Conservation (phyloP, 2,113 vertebrate genomes). For the Gallinago undulata region DNA sequence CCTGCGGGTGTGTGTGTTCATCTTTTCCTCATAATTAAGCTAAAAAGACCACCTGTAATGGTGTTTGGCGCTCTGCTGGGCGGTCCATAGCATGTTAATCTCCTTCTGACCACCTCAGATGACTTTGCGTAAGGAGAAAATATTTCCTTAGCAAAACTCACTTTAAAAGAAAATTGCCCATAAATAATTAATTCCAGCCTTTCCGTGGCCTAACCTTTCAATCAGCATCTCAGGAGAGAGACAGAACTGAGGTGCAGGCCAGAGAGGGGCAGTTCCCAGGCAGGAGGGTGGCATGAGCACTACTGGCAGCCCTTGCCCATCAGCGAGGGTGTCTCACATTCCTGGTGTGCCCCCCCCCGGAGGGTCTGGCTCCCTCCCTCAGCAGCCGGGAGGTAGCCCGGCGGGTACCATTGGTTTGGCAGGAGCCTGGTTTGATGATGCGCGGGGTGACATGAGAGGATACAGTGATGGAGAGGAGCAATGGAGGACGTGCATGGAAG, state of each 20-base stretch:
- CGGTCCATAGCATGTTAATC: background rate
- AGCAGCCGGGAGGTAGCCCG: fast-evolving
- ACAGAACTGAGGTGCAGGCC: background rate
- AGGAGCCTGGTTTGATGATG: background rate
- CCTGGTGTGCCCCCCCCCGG: fast-evolving
- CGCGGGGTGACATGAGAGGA: fast-evolving
- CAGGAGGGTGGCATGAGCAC: fast-evolving
- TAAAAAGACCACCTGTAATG: background rate
- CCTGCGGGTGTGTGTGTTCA: background rate
- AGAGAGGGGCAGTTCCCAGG: background rate
- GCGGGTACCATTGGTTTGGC: fast-evolving
- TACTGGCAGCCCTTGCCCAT: background rate
- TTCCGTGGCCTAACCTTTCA: background rate
- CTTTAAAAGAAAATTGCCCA: background rate
- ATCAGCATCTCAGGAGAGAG: background rate
- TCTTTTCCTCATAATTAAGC: background rate
- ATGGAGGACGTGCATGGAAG: background rate
- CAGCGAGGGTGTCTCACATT: background rate
- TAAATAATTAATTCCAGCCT: background rate
- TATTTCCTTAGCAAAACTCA: background rate
- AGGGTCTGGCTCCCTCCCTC: background rate
- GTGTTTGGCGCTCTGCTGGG: background rate
- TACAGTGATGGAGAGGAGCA: fast-evolving
- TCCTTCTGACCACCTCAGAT: background rate
- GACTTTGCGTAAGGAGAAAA: background rate